phyloP scores from a whole-genome alignment of 2,113 vertebrate genomes.

The Meriones unguiculatus region DNA sequence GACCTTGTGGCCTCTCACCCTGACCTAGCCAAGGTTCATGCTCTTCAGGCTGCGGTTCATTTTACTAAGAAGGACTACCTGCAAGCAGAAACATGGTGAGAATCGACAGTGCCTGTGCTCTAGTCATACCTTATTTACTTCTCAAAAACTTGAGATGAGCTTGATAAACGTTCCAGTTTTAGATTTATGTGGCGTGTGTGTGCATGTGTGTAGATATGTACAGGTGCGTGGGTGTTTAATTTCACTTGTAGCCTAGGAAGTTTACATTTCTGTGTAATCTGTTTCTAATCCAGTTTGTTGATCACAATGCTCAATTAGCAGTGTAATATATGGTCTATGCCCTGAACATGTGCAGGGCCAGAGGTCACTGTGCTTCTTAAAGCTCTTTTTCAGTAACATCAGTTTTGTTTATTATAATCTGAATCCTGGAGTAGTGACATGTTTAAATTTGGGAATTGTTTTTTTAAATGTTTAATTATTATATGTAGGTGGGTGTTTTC shows the following conservation, averaged over 20 bases:
- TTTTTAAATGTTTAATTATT: not conserved
- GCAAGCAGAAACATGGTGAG: constrained; percentile 93
- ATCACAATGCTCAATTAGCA: constrained; percentile 16
- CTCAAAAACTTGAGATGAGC: not conserved
- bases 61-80: constrained; percentile 88
- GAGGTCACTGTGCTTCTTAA: constrained; percentile 16
- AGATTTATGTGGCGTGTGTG: not conserved
- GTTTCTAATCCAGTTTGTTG: constrained; percentile 37
- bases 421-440: constrained; percentile 22
- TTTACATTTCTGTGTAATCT: not conserved
- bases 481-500: not conserved
- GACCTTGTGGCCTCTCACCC: constrained; percentile 90
- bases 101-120: not conserved
- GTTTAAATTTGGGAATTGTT: constrained; percentile 17
- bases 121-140: not conserved
- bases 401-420: not conserved
- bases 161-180: constrained; percentile 11
- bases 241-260: not conserved
- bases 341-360: constrained; percentile 14
- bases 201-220: not conserved
- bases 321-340: not conserved
- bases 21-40: constrained; percentile 88
- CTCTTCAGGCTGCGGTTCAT: constrained; percentile 89
- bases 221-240: not conserved
- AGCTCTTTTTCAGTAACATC: constrained; percentile 15